Evolutionary conservation across 1,140 invertebrate genomes (phyloP), one percentile per base, ranked within the genome.

Genomic region (Ostrea denselamellosa): DNA sequence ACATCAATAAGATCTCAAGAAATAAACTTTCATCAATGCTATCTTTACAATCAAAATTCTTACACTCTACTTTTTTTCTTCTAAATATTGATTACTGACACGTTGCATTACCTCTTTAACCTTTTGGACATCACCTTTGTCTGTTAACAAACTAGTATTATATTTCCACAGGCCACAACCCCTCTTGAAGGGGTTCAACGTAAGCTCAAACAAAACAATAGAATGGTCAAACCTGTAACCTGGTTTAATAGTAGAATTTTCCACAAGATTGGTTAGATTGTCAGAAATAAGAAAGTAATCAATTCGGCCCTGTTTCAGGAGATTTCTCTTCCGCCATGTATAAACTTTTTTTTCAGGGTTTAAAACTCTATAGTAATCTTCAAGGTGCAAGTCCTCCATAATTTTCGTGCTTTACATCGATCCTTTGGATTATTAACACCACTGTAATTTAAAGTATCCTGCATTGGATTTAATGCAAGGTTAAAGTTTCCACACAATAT

Each of bases 301-400:
- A 25, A 85, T 19, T 56, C 83, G 51, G 3, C 52, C 52, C 8
- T 85, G 52, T 25, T 85, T 85, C 3, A 10, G 10, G 17, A 7
- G 83, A 58, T 85, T 54, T 25, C 56, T 83, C 51, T 85, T 85
- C 54, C 53, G 83, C 54, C 83, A 85, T 8, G 83, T 85, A 85
- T 25, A 85, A 14, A 19, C 82, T 83, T 28, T 83, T 22, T 83
- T 83, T n/a, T n/a, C n/a, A n/a, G n/a, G n/a, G n/a, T n/a, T n/a
- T n/a, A n/a, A n/a, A n/a, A n/a, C n/a, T n/a, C 82, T 83, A 83
- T 83, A 83, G 51, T 83, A 83, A 44, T 89, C 88, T n/a, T 83
- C 19, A 25, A 89, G 22, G 28, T 54, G 9, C 5, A 19, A 44
- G 9, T 86, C 22, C n/a, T 83, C 77, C 28, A 86, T 89, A n/a